Conservation (phyloP, 30 jellyfish, hydroid and myxozoan genomes). For the Sanderia malayensis region DNA sequence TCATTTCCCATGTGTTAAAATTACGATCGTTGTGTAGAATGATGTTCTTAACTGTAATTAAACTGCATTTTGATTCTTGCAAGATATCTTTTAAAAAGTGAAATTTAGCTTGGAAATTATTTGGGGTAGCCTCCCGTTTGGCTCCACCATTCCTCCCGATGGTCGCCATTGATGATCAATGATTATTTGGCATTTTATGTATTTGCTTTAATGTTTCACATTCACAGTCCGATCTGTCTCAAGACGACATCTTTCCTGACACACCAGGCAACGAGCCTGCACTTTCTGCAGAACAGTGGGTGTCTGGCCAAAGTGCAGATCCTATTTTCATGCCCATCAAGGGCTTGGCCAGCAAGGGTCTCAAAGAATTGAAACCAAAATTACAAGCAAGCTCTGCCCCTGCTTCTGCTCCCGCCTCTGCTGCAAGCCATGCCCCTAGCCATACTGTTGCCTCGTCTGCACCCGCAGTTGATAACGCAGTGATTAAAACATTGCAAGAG, state of each 20-base stretch:
- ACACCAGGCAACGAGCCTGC: slow-evolving; percentile 74
- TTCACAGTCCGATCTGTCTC: slow-evolving; percentile 83
- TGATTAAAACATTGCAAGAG: slow-evolving; percentile 58
- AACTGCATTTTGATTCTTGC: no score
- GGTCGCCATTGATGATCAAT: no score
- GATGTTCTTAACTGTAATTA: no score
- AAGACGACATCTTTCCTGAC: slow-evolving; percentile 88
- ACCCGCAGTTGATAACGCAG: slow-evolving; percentile 62
- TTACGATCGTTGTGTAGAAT: no score
- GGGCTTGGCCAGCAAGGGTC: slow-evolving; percentile 69
- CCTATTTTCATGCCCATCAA: slow-evolving; percentile 66
- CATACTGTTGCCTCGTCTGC: neutral
- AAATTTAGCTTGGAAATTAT: no score
- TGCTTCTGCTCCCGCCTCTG: slow-evolving; percentile 39
- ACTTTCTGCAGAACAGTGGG: slow-evolving; percentile 74
- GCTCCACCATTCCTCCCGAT: no score
- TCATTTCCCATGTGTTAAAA: no score
- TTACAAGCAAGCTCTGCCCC: no score
- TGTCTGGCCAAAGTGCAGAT: slow-evolving; percentile 62
- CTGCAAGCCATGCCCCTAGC: slow-evolving; percentile 5
- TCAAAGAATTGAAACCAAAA: slow-evolving; percentile 55
- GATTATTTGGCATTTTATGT: no score
- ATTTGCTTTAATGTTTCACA: no score
- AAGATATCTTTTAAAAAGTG: no score
- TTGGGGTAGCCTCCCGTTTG: no score